phyloP scores from a whole-genome alignment of 2,113 vertebrate species.

The Bolborhynchus lineola region DNA sequence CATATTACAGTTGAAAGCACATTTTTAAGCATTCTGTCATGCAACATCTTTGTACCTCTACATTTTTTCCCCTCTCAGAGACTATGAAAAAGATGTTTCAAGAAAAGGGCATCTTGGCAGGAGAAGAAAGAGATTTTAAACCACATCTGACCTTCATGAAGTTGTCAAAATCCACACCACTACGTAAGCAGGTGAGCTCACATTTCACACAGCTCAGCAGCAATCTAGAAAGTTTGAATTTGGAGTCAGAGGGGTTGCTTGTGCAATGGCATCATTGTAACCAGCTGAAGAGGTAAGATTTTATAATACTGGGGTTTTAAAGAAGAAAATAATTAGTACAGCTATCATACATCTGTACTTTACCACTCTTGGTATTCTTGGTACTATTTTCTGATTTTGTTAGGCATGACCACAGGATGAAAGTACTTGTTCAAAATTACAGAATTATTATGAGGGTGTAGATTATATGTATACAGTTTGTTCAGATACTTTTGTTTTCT shows the following conservation, averaged over 20 bases:
- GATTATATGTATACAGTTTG: not conserved
- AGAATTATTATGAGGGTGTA: not conserved
- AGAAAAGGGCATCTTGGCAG: constrained; percentile 81
- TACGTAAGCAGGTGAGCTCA: constrained; percentile 81
- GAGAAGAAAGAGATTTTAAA: constrained; percentile 81
- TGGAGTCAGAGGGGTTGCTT: not conserved
- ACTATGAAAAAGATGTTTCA: constrained; percentile 81
- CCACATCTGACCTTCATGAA: constrained; percentile 98
- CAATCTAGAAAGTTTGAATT: not conserved
- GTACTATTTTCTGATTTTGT: not conserved
- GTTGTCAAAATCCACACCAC: constrained; percentile 83
- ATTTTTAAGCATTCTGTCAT: not conserved
- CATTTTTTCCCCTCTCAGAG: constrained; percentile 71
- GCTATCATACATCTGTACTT: not conserved
- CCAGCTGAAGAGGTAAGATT: not conserved
- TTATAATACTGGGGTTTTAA: not conserved
- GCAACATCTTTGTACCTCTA: not conserved
- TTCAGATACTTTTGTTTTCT: not conserved
- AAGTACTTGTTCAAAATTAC: not conserved
- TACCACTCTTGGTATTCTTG: not conserved
- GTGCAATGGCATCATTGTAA: not conserved
- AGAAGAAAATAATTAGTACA: not conserved
- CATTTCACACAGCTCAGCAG: not conserved
- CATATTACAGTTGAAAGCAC: not conserved
- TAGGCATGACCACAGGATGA: not conserved